A percentile compares a stretch with the other conserved stretches of the same genome.
phyloP scores from a whole-genome alignment of 1,140 invertebrate genomes.

The Homalodisca vitripennis region DNA sequence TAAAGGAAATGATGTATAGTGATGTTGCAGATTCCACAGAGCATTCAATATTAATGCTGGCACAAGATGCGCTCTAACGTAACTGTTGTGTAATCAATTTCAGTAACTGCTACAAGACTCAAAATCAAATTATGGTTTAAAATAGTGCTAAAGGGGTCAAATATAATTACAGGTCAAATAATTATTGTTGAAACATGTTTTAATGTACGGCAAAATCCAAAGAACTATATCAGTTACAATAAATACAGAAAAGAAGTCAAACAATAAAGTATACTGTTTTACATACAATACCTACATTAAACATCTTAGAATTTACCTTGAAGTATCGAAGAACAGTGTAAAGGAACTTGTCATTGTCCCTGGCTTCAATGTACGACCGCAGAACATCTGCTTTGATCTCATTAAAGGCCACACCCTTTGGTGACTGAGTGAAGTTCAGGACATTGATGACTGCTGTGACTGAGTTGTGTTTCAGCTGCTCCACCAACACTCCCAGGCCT shows the following conservation, averaged over 20 bases:
- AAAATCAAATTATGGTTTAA: too few species aligned
- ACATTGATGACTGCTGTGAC: conserved; percentile 62
- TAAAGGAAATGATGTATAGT: too few species aligned
- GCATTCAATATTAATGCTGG: too few species aligned
- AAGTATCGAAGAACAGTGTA: conserved; percentile 77
- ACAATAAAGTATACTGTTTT: neutral
- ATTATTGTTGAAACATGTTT: conserved; percentile 3
- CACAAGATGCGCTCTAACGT: too few species aligned
- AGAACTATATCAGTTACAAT: neutral
- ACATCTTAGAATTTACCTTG: too few species aligned
- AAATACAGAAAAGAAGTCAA: neutral
- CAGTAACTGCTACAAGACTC: too few species aligned
- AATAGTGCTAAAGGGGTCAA: too few species aligned
- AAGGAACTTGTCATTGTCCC: conserved; percentile 83
- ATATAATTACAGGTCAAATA: too few species aligned
- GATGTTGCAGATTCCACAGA: too few species aligned
- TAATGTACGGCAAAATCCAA: neutral
- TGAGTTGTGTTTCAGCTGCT: conserved; percentile 73
- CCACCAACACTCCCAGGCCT: conserved; percentile 70
- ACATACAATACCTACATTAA: neutral
- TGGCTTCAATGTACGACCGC: conserved; percentile 70
- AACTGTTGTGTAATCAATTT: too few species aligned
- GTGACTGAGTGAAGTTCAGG: conserved; percentile 53
- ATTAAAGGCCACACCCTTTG: conserved; percentile 53
- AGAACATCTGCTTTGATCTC: conserved; percentile 58